Evolutionary conservation across 2,113 vertebrate species (phyloP).

Genomic region (Smithornis capensis): DNA sequence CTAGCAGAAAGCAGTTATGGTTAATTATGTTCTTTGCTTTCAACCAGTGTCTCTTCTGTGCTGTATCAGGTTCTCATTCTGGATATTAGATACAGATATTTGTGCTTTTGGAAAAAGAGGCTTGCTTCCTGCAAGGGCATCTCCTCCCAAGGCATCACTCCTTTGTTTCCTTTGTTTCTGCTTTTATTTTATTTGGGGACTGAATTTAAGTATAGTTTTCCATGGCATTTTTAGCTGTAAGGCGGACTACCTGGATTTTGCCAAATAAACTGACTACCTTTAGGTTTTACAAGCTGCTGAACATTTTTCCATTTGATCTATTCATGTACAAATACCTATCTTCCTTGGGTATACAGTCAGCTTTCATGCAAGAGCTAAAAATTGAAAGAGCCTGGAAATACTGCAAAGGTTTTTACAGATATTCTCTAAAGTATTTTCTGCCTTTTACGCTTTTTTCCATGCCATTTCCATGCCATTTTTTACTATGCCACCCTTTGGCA

Average conservation of each 20-base stretch:
- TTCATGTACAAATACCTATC: background rate
- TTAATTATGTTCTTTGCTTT: background rate
- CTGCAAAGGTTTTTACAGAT: background rate
- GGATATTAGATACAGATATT: background rate
- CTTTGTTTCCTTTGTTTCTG: background rate
- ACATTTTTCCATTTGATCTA: background rate
- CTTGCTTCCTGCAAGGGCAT: background rate
- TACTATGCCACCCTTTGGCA: too few relatives aligned
- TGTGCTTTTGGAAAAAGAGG: background rate
- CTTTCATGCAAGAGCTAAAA: background rate
- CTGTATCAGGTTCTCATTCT: background rate
- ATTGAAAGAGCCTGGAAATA: background rate
- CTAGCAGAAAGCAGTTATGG: background rate
- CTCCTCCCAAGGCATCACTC: background rate
- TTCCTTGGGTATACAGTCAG: background rate
- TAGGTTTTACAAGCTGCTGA: background rate
- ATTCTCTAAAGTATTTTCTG: background rate
- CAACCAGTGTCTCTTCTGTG: background rate
- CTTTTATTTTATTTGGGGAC: background rate
- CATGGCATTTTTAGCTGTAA: background rate
- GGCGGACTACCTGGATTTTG: background rate
- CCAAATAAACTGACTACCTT: background rate
- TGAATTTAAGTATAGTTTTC: background rate
- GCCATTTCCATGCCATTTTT: too few relatives aligned
- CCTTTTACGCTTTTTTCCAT: background rate